Percentiles rank a stretch among this genome's conserved stretches.
Evolutionary conservation across 2,888 invertebrate genomes (phyloP).

Genomic region (Spodoptera picta): DNA sequence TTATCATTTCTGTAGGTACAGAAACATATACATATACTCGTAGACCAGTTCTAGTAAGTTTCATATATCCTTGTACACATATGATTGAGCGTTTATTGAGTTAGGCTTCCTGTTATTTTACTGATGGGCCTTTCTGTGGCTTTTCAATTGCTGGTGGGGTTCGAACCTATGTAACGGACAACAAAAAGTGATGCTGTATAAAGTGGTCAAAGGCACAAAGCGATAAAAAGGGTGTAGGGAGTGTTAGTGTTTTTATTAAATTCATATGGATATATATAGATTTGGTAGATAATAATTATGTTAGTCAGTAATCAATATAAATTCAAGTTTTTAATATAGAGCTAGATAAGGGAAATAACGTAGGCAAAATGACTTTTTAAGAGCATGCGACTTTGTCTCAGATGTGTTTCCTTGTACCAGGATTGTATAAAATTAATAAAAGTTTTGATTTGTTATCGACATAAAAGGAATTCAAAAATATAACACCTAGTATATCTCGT

Average conservation of each 20-base stretch:
- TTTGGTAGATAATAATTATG: too few relatives aligned
- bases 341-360: not conserved
- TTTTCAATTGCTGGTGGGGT: constrained; percentile 60
- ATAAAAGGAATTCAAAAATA: too few relatives aligned
- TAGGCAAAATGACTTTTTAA: not conserved
- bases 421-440: not conserved
- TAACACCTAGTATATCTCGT: too few relatives aligned
- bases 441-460: too few relatives aligned
- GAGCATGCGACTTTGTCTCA: too few relatives aligned
- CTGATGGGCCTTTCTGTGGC: constrained; percentile 64
- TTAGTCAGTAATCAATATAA: too few relatives aligned
- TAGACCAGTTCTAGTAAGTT: constrained; percentile 30
- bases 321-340: not conserved
- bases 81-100: constrained; percentile 82
- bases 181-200: constrained; percentile 41
- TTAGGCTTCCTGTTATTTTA: constrained; percentile 80
- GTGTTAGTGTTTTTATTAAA: not conserved
- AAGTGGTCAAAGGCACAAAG: constrained; percentile 35
- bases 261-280: too few relatives aligned
- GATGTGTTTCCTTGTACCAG: not conserved
- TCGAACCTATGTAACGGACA: constrained; percentile 32
- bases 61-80: constrained; percentile 47
- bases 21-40: too few relatives aligned
- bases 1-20: too few relatives aligned
- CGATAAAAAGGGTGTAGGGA: constrained; percentile 6